Evolutionary conservation across 2,797 vertebrate genomes (phyloP), one percentile per base, ranked within the genome.

Genomic region (Pteronotus mesoamericanus): DNA sequence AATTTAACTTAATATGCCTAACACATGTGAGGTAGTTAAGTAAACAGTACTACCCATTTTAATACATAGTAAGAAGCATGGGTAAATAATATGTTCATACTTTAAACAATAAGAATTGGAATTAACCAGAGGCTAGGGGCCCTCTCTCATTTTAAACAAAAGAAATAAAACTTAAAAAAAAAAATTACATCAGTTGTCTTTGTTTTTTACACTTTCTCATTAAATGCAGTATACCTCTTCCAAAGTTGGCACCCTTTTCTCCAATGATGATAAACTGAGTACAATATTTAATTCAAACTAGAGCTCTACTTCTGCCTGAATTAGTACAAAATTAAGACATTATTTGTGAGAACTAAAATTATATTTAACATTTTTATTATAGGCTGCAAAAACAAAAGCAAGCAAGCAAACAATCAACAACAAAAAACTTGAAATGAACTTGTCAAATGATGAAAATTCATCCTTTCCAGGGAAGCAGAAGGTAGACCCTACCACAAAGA

Each of bases 1-100:
- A 89, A 97, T 84, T 90, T 91, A 97, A 96, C 84, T 71, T 87
- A 97, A 69, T 95, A 91, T 86, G 88, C 74, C 88, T 97, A 95
- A 95, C 86, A 94, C 26, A 95, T 92, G 91, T 97, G 97, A 98
- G 97, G 97, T 97, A 98, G 97, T 94, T 97, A 94, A 88, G 95
- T 77, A 92, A 97, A 97, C 92, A 97, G 95, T 89, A 93, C 96
- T 95, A 96, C 94, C 96, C 97, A 96, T 95, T 92, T 91, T 80
- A 95, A 85, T 91, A 96, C 46, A 96, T 0, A 96, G 90, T 89
- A 82, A 96, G 80, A 95, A 91, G 83, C 79, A 87, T 71, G 77
- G 93, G 96, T 93, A 88, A 92, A 51, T 84, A 82, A 92, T 77
- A 78, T 88, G 71, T 19, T 77, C 64, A 89, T 44, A 92, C 37